Percentiles rank a stretch among this genome's conserved stretches.
These are phyloP conservation scores for Lampris megalopsis DNA, from an alignment of 2,113 vertebrate genomes.

Conservation along the genomic window DNA sequence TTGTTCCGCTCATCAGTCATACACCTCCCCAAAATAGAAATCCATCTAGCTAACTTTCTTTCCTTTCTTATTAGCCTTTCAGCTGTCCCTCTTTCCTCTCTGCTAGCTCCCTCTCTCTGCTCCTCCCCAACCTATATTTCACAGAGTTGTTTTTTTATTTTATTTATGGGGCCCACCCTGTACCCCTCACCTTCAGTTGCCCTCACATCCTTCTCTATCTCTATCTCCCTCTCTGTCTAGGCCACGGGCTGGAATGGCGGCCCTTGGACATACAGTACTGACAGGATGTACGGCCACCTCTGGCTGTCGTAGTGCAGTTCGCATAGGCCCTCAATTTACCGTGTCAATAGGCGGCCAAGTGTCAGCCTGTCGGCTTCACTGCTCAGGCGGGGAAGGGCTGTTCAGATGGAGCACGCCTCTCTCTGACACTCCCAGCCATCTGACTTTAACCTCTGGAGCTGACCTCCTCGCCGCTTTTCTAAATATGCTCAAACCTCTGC, in stretches of 20 bases:
- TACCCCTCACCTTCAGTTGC: conserved; percentile 28
- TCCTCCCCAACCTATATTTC: conserved; percentile 21
- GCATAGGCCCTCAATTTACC: conserved; percentile 58
- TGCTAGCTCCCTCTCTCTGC: conserved; percentile 1
- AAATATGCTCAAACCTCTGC: neutral
- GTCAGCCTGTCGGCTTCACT: conserved; percentile 50
- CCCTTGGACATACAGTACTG: conserved; percentile 44
- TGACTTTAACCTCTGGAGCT: conserved; percentile 31
- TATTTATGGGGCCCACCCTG: neutral
- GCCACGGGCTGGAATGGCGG: conserved; percentile 9
- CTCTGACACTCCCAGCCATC: conserved; percentile 7
- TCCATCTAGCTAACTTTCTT: conserved; percentile 42
- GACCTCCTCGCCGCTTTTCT: neutral
- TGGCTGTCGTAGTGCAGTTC: conserved; percentile 54
- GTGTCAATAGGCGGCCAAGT: conserved; percentile 66
- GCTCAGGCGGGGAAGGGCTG: conserved; percentile 36
- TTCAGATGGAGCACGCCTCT: conserved; percentile 53
- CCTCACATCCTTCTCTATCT: neutral
- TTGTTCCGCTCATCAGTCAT: conserved; percentile 21
- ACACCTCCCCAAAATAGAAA: conserved; percentile 61
- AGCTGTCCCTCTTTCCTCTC: conserved; percentile 17
- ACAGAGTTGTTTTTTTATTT: conserved; percentile 5
- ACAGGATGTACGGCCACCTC: conserved; percentile 42
- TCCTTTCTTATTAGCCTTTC: conserved; percentile 44
- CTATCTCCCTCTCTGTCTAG: neutral